phyloP scores from a whole-genome alignment of 2,888 invertebrate species.

The Himalopsyche tibetana region DNA sequence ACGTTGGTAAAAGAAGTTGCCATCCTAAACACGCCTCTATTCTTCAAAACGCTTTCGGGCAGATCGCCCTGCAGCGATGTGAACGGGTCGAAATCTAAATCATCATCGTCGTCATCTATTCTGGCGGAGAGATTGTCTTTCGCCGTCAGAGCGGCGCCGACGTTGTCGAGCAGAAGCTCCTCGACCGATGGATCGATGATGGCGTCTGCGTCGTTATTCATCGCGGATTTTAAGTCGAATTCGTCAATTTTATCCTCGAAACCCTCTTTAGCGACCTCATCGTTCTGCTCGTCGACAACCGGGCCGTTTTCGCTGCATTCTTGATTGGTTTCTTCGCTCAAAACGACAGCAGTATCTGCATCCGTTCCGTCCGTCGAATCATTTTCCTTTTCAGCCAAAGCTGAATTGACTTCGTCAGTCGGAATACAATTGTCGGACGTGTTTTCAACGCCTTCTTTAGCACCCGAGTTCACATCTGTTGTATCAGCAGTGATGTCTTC shows the following conservation, averaged over 20 bases:
- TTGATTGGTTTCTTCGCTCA: not conserved
- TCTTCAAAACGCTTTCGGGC: conserved; percentile 49
- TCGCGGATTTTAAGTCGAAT: not conserved
- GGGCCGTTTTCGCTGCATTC: not conserved
- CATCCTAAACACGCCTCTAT: conserved; percentile 7
- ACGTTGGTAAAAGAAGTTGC: not conserved
- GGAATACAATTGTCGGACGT: not conserved
- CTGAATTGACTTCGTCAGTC: not conserved
- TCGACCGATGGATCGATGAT: conserved; percentile 55
- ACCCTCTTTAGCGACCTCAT: not conserved
- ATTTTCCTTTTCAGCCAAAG: not conserved
- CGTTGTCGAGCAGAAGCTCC: conserved; percentile 58
- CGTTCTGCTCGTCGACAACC: conserved; percentile 5
- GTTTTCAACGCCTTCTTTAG: conserved; percentile 34
- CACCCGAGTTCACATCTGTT: not conserved
- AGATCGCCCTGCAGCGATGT: conserved; percentile 58
- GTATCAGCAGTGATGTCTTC: not conserved
- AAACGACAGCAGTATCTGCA: too few relatives aligned
- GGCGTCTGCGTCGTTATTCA: conserved; percentile 36
- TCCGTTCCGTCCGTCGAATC: not conserved
- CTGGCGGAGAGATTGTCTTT: not conserved
- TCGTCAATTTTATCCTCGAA: not conserved
- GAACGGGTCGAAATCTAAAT: conserved; percentile 60
- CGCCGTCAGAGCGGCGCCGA: not conserved
- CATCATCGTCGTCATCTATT: conserved; percentile 49